Conservation (phyloP, 2,113 vertebrate genomes). For the Colius striatus region DNA sequence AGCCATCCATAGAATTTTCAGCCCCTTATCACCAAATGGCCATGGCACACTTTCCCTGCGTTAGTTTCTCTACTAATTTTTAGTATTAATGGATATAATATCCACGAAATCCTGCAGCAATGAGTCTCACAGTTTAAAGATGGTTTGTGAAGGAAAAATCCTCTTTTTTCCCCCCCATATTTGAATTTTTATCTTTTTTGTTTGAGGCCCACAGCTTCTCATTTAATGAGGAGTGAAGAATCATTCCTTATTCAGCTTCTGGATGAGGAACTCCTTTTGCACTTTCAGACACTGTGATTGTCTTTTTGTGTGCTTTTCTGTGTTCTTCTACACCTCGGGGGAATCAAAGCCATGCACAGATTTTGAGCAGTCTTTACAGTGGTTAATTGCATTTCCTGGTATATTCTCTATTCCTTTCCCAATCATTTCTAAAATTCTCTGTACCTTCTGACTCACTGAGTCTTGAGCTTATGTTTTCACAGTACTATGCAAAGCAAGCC, state of each 20-base stretch:
- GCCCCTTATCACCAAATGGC: not conserved
- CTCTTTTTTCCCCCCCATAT: not conserved
- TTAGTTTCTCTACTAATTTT: not conserved
- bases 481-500: constrained; percentile 13
- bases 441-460: constrained; percentile 56
- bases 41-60: not conserved
- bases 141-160: not conserved
- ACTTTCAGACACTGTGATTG: not conserved
- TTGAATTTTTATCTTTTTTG: not conserved
- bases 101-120: not conserved
- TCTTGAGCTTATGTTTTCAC: constrained; percentile 54
- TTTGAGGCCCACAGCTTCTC: not conserved
- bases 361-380: not conserved
- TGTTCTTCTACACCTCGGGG: constrained; percentile 14
- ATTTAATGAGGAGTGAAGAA: not conserved
- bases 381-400: constrained; percentile 57
- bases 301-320: not conserved
- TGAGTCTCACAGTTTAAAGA: not conserved
- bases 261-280: not conserved
- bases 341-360: not conserved
- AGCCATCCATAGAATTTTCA: not conserved
- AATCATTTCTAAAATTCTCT: constrained; percentile 55
- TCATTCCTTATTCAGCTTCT: not conserved
- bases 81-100: not conserved
- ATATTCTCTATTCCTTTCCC: constrained; percentile 11